Evolutionary conservation across 2,797 vertebrate species (phyloP).

Genomic region (Diglossa cyanea): DNA sequence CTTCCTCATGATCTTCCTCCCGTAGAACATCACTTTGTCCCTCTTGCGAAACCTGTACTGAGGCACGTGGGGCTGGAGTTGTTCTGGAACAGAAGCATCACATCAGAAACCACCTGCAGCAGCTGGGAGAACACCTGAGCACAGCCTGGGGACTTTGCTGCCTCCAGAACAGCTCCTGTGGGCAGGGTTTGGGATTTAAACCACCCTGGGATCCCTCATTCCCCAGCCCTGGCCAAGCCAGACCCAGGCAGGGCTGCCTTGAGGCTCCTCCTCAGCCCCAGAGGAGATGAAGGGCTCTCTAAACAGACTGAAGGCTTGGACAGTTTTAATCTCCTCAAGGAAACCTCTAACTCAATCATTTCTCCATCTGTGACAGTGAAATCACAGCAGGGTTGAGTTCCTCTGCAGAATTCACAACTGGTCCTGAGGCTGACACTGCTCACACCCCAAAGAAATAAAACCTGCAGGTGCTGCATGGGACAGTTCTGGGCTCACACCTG

Average conservation of each 20-base stretch:
- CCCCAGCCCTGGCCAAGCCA: not conserved
- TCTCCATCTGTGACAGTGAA: not conserved
- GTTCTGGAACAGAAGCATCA: conserved; percentile 69
- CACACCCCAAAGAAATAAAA: not conserved
- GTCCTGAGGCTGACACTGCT: not conserved
- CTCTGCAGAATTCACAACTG: not conserved
- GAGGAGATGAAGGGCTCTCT: not conserved
- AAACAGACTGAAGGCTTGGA: not conserved
- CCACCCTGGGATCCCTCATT: not conserved
- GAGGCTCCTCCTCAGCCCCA: not conserved
- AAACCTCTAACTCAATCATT: not conserved
- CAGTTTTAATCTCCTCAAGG: not conserved
- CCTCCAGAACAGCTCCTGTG: not conserved
- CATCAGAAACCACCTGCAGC: not conserved
- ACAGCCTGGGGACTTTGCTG: not conserved
- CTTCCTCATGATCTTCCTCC: conserved; percentile 94
- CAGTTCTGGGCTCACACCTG: not conserved
- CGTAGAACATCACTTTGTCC: conserved; percentile 92
- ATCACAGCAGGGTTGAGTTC: not conserved
- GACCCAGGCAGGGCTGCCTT: not conserved
- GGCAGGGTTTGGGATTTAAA: not conserved
- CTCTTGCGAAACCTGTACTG: conserved; percentile 91
- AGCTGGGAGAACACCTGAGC: not conserved
- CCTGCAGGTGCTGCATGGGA: not conserved
- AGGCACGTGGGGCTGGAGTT: conserved; percentile 76